Base-by-base conservation (phyloP, 2,888 invertebrate genomes). In the Rugalucina vietnamica region DNA sequence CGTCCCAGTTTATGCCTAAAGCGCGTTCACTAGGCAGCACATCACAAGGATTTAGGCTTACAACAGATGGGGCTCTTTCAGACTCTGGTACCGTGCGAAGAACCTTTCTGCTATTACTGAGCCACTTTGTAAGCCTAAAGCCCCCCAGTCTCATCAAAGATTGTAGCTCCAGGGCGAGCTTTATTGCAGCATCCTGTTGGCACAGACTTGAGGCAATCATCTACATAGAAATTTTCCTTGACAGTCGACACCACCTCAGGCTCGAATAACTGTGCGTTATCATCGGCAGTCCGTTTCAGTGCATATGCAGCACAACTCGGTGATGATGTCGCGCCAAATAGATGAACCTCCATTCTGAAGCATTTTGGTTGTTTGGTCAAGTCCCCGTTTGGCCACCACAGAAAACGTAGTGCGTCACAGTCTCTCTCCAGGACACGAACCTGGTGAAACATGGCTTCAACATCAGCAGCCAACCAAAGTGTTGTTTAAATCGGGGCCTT, bases 401-500 rank as follows among this genome's bases (percentile, higher is more conserved):
- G 76, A 72, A 88, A 88, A n/a, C 84, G 50, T 18, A 86, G 49
- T 8, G 57, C 74, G n/a, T n/a, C n/a, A n/a, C n/a, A n/a, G n/a
- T n/a, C n/a, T n/a, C n/a, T 32, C 82, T 78, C 34, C 84, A 69
- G 50, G 0, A 88, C 82, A 21, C 36, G 43, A 5, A 80, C 83
- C 49, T 83, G 83, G 57, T 76, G 75, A 27, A 83, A 83, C 80
- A 82, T 85, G 39, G 80, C 70, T 57, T 89, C 85, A 12, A 88
- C 88, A 60, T 90, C 90, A 4, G 78, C 84, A 5, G 72, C 69
- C 1, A 34, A 88, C 24, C 24, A 88, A 74, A 77, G 70, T 87
- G 54, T 87, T 89, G 21, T 78, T 86, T 18, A 89, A 77, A 72
- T 90, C 88, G 18, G 90, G n/a, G 88, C 89, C 90, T 36, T 79